Percentiles rank a stretch among this genome's conserved stretches.
phyloP scores from a whole-genome alignment of 64 coral and sea anemone genomes.

The Platygyra sinensis region DNA sequence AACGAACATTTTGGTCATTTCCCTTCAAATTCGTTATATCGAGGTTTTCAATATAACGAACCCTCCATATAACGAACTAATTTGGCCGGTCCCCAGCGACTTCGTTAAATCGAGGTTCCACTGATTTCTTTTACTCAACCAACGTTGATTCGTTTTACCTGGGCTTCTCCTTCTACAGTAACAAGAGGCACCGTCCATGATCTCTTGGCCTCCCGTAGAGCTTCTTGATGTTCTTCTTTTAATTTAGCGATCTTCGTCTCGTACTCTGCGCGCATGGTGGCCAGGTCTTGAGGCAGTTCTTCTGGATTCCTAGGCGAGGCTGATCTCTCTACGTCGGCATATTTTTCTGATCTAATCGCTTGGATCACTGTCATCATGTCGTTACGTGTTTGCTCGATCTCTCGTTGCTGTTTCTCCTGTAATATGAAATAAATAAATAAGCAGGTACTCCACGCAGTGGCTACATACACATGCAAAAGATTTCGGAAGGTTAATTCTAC shows the following conservation, averaged over 20 bases:
- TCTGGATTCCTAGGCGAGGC: constrained; percentile 6
- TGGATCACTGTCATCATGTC: constrained; percentile 96
- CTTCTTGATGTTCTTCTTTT: constrained; percentile 61
- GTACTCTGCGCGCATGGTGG: constrained; percentile 59
- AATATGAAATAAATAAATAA: neutral
- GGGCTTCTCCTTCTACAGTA: neutral
- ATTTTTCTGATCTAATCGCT: constrained; percentile 85
- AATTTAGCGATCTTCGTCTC: constrained; percentile 66
- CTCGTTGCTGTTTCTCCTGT: constrained; percentile 86
- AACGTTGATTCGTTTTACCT: constrained; percentile 27
- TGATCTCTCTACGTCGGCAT: constrained; percentile 52
- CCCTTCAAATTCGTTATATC: no score
- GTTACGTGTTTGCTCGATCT: constrained; percentile 84
- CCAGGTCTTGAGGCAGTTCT: constrained; percentile 63
- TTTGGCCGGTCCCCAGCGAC: no score
- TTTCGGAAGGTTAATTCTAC: no score
- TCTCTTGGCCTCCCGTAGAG: constrained; percentile 35
- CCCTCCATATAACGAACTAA: no score
- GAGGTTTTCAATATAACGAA: no score
- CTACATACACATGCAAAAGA: no score
- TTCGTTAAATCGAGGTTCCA: no score
- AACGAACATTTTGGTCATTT: no score
- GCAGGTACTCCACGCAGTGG: no score
- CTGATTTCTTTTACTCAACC: no score
- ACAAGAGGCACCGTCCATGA: constrained; percentile 16